Evolutionary conservation across 2,888 invertebrate species (phyloP).

Genomic region (Mythimna ferrago): DNA sequence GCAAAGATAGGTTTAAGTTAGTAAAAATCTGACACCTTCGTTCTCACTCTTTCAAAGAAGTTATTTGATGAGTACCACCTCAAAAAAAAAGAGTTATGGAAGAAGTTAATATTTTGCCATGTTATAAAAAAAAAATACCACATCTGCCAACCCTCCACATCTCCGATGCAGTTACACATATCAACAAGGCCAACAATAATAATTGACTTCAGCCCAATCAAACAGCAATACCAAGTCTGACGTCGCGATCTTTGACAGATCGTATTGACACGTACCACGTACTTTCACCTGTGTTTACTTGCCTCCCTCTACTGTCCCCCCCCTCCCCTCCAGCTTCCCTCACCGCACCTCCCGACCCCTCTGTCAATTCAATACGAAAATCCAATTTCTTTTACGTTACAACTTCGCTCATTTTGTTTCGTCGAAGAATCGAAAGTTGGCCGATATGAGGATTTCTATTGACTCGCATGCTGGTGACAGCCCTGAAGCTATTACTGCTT

Average conservation of each 20-base stretch:
- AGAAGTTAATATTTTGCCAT: too few relatives aligned
- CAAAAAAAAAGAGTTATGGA: too few relatives aligned
- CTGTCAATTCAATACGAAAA: slow-evolving; percentile 86
- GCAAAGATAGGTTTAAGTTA: too few relatives aligned
- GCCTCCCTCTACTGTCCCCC: slow-evolving; percentile 53
- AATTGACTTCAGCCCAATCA: slow-evolving; percentile 66
- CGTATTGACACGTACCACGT: slow-evolving; percentile 72
- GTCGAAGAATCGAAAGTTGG: slow-evolving; percentile 76
- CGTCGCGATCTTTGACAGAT: slow-evolving; percentile 77
- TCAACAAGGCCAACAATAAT: slow-evolving; percentile 55
- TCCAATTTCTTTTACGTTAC: slow-evolving; percentile 87
- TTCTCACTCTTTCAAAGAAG: too few relatives aligned
- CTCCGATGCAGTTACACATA: slow-evolving; percentile 9
- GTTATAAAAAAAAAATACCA: not conserved
- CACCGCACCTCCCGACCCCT: slow-evolving; percentile 55
- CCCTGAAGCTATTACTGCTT: slow-evolving; percentile 75
- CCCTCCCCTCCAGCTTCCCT: slow-evolving; percentile 56
- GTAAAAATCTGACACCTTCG: too few relatives aligned
- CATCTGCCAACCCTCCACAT: not conserved
- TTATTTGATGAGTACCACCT: too few relatives aligned
- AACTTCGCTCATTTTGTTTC: slow-evolving; percentile 85
- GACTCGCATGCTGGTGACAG: slow-evolving; percentile 77
- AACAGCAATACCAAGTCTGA: slow-evolving; percentile 62
- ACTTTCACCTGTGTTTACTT: slow-evolving; percentile 79
- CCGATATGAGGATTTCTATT: slow-evolving; percentile 77